Evolutionary conservation across 2,888 invertebrate genomes (phyloP).

Genomic region (Lasioglossum marginatum): DNA sequence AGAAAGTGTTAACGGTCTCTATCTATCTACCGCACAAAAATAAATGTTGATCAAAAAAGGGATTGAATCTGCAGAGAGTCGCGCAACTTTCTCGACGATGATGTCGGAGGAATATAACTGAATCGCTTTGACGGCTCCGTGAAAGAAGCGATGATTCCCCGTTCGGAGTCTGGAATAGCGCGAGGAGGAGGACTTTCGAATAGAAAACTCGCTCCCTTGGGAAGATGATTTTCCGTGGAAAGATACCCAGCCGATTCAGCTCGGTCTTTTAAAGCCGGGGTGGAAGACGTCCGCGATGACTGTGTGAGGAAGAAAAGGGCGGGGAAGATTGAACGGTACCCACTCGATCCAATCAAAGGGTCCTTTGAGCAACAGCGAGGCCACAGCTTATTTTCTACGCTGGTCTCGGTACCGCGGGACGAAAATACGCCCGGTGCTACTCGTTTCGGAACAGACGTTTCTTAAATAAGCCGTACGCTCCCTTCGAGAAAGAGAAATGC

Average conservation of each 20-base stretch:
- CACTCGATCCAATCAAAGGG: conserved; percentile 47
- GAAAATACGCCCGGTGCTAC: conserved; percentile 57
- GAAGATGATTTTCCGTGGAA: not conserved
- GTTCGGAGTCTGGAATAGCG: not conserved
- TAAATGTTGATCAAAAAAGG: not conserved
- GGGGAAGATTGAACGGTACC: not conserved
- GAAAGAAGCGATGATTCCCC: not conserved
- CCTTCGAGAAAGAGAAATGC: conserved; percentile 24
- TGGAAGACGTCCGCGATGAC: not conserved
- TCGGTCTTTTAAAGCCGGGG: not conserved
- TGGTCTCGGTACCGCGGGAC: conserved; percentile 52
- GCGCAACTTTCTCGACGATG: not conserved
- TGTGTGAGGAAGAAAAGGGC: conserved; percentile 3
- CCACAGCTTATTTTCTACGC: conserved; percentile 54
- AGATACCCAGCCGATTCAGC: not conserved
- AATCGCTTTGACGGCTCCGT: no score
- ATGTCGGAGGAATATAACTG: not conserved
- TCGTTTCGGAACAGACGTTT: conserved; percentile 52
- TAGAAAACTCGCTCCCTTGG: not conserved
- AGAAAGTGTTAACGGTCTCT: no score
- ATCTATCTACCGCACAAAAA: not conserved
- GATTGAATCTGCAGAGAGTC: not conserved
- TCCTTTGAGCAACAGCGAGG: conserved; percentile 35
- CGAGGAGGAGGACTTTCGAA: not conserved
- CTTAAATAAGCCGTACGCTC: conserved; percentile 64